Conservation (phyloP, 2,797 vertebrate genomes). For the Phalloptychus januarius region DNA sequence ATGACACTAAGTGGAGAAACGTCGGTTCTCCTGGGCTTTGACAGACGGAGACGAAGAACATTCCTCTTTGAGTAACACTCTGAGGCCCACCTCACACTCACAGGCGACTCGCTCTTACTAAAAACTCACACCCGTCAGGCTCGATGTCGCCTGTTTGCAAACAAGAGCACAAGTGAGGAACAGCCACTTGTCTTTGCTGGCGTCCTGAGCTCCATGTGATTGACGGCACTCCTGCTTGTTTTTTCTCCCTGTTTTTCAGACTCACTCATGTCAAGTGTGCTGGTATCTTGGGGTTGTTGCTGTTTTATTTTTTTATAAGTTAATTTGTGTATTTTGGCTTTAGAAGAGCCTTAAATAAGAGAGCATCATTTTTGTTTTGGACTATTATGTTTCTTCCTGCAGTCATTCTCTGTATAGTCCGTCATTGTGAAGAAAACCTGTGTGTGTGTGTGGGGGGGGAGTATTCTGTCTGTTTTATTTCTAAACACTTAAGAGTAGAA, state of each 20-base stretch:
- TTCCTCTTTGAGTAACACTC: slow-evolving; percentile 25
- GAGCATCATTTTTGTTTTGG: slow-evolving; percentile 8
- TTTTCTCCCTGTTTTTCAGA: slow-evolving; percentile 7
- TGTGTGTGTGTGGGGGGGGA: slow-evolving; percentile 7
- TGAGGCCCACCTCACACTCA: slow-evolving; percentile 52
- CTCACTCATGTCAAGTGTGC: slow-evolving; percentile 27
- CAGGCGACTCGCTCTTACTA: slow-evolving; percentile 23
- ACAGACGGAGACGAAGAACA: slow-evolving; percentile 20
- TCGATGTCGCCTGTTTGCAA: slow-evolving; percentile 1
- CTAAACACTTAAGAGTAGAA: slow-evolving; percentile 20
- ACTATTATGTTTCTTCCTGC: slow-evolving; percentile 9
- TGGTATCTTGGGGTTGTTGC: neutral
- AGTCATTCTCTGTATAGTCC: slow-evolving; percentile 22
- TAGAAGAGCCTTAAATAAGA: neutral
- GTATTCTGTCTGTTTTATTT: slow-evolving; percentile 9
- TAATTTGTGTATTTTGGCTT: slow-evolving; percentile 1
- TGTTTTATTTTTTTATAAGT: neutral
- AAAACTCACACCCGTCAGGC: slow-evolving; percentile 1
- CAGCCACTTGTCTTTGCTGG: slow-evolving; percentile 40
- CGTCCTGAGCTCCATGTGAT: slow-evolving; percentile 64
- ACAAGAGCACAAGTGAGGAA: slow-evolving; percentile 20
- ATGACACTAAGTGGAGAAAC: slow-evolving; percentile 37
- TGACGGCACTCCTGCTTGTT: slow-evolving; percentile 33
- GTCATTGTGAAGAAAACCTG: slow-evolving; percentile 19
- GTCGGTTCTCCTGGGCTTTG: slow-evolving; percentile 35